Evolutionary conservation across 2,113 vertebrate species (phyloP), one percentile per base, ranked within the genome.

Genomic region (Glaucidium brasilianum): DNA sequence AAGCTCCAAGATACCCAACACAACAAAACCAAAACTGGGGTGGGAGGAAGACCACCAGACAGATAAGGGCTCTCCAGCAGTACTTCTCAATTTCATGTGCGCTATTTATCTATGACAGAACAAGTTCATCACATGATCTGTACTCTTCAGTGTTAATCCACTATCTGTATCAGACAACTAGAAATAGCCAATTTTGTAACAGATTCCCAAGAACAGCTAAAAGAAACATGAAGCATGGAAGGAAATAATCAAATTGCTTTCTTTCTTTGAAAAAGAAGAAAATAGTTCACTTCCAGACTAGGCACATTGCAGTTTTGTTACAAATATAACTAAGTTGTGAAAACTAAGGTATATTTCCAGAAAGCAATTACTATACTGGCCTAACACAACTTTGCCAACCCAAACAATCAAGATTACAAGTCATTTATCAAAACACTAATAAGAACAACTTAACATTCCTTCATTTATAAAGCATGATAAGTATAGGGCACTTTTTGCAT

Each of bases 71-170:
- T 68, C 32, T 83, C 29, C 80, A 29, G 7, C 13, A 62, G 39
- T 26, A 14, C 27, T 37, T 72, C 49, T 37, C 9, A 17, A 10
- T 62, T 56, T 60, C 59, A n/a, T 1, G 1, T 12, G 34, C 30
- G 13, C 12, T 49, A 43, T 27, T 71, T 56, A 22, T 8, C 25
- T 2, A 0, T 16, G 29, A 41, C 37, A 23, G 15, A 34, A 39
- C 7, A 39, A 49, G 27, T 30, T 50, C 8, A 39, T 43, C 18
- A 3, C 5, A 3, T 2, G 6, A 2, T 3, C 27, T 53, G 27
- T 68, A 23, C 29, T 87, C 19, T 37, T 64, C 8, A 27, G 1
- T 6, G 10, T 32, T 58, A 52, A 23, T 45, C 39, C 55, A 32
- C 32, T 49, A 6, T 20, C 30, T 45, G 3, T 35, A 9, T n/a